Conservation (phyloP, 2,888 invertebrate species). For the Drosophila helvetica region DNA sequence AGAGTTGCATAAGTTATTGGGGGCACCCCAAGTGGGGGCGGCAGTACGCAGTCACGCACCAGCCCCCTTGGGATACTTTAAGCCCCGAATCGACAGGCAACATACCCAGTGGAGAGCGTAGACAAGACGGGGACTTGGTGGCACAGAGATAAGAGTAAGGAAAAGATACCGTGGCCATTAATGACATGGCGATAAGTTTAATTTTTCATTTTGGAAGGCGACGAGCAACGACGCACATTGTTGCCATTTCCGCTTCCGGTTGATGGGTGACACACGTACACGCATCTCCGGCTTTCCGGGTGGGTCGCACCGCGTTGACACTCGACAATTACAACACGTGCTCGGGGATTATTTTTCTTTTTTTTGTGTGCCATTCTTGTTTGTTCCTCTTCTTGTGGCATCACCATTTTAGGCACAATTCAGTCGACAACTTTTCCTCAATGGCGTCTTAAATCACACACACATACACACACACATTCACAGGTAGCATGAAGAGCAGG, state of each 20-base stretch:
- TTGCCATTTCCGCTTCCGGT: constrained; percentile 65
- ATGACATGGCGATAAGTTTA: constrained; percentile 64
- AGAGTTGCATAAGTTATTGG: neutral
- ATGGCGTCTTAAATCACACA: constrained; percentile 47
- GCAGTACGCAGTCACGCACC: neutral
- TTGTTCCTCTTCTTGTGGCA: constrained; percentile 22
- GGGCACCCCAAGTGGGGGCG: neutral
- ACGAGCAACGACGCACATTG: constrained; percentile 41
- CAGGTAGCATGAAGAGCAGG: neutral
- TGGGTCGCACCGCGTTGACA: constrained; percentile 28
- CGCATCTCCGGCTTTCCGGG: constrained; percentile 4
- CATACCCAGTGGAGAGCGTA: constrained; percentile 28
- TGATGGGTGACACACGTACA: constrained; percentile 47
- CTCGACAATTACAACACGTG: constrained; percentile 75
- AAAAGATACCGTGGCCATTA: constrained; percentile 51
- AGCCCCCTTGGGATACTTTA: constrained; percentile 20
- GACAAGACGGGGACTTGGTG: constrained; percentile 19
- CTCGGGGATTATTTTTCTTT: constrained; percentile 57
- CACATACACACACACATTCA: constrained; percentile 21
- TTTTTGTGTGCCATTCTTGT: constrained; percentile 7
- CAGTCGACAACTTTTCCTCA: constrained; percentile 40
- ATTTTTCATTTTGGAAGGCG: constrained; percentile 61
- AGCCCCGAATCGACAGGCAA: constrained; percentile 26
- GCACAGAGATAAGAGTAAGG: constrained; percentile 14
- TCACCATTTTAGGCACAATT: constrained; percentile 47